Evolutionary conservation across 1,140 invertebrate genomes (phyloP).

Genomic region (Lordiphosa clarofinis): DNA sequence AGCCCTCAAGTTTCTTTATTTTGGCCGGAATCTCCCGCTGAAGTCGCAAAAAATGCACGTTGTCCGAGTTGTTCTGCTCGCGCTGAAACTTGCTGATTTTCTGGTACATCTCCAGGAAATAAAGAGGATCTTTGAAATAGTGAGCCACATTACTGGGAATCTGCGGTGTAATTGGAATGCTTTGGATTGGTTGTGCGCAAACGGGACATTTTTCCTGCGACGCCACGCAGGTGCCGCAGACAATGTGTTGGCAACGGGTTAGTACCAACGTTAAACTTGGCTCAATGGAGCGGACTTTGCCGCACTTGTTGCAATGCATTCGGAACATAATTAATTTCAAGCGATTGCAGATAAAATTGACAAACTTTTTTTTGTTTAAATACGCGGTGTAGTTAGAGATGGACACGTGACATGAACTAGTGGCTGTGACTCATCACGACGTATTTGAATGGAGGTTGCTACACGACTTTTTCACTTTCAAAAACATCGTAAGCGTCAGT

Average conservation of each 20-base stretch:
- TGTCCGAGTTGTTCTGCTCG: conserved; percentile 1
- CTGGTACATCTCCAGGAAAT: background rate
- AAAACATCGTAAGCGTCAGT: too few species aligned
- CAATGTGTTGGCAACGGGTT: conserved; percentile 2
- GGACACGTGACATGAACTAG: too few species aligned
- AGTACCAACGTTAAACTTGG: background rate
- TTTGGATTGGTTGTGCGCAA: background rate
- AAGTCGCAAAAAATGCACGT: conserved; percentile 1
- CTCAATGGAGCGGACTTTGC: background rate
- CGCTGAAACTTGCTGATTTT: conserved; percentile 2
- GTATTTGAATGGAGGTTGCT: too few species aligned
- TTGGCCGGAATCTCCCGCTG: background rate
- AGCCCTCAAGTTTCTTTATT: background rate
- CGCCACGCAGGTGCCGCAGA: background rate
- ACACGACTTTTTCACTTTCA: too few species aligned
- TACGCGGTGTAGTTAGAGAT: too few species aligned
- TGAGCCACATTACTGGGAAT: background rate
- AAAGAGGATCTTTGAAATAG: conserved; percentile 4
- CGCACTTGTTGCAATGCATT: conserved; percentile 6
- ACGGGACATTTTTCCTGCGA: background rate
- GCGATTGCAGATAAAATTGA: too few species aligned
- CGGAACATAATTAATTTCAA: background rate
- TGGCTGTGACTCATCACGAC: too few species aligned
- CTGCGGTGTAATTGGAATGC: background rate
- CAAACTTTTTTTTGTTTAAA: too few species aligned